These are phyloP conservation scores for Eristalis arbustorum DNA, from an alignment of 2,888 invertebrate species.

Conservation along the genomic window DNA sequence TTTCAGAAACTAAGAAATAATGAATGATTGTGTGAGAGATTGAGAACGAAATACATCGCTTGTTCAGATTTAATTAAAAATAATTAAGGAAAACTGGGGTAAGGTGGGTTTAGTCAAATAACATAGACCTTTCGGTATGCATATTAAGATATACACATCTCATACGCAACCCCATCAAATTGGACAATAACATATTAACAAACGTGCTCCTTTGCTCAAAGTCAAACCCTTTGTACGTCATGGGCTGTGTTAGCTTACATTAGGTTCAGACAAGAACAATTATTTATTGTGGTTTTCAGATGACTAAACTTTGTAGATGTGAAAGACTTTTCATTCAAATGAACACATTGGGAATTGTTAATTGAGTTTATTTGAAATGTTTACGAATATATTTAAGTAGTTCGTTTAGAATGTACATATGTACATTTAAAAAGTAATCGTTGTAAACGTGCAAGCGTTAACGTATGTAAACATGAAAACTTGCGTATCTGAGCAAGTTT, in stretches of 20 bases:
- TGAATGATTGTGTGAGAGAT: background rate
- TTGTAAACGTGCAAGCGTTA: background rate
- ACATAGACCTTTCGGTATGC: background rate
- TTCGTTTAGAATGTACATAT: background rate
- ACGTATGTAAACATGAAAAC: too few species aligned
- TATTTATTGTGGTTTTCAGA: conserved; percentile 15
- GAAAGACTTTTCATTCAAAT: conserved; percentile 5
- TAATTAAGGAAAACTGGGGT: background rate
- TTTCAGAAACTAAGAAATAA: too few species aligned
- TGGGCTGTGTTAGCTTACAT: background rate
- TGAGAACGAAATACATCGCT: background rate
- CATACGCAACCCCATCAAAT: background rate
- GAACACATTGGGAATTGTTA: background rate
- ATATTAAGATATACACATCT: background rate
- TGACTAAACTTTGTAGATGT: conserved; percentile 1
- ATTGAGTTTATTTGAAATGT: background rate
- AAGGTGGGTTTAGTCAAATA: background rate
- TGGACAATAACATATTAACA: background rate
- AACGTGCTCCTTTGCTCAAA: background rate
- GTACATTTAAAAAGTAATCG: background rate
- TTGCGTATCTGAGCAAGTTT: too few species aligned
- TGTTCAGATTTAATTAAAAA: background rate
- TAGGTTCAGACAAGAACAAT: conserved; percentile 1
- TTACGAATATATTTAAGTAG: background rate
- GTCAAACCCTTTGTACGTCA: background rate